These are phyloP conservation scores for Latrodectus geometricus DNA, from an alignment of 1,140 invertebrate species.

Conservation along the genomic window DNA sequence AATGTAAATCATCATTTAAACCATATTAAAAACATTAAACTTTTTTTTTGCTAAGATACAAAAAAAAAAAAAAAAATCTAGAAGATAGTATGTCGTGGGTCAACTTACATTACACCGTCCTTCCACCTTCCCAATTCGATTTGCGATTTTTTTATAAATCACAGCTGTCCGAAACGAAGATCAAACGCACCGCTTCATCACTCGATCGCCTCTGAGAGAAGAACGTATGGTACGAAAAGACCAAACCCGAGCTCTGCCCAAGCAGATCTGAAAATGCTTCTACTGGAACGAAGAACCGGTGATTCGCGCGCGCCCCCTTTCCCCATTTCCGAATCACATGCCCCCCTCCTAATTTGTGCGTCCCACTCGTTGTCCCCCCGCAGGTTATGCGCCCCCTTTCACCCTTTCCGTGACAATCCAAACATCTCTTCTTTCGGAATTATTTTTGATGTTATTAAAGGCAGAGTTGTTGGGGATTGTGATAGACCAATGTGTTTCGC, in stretches of 20 bases:
- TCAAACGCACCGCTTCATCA: not conserved
- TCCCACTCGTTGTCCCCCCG: not conserved
- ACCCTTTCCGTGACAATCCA: not conserved
- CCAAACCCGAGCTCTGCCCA: slow-evolving; percentile 15
- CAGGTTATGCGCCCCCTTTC: not conserved
- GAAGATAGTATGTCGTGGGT: too few species aligned
- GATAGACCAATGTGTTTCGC: not conserved
- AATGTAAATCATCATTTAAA: too few species aligned
- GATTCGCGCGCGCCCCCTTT: slow-evolving; percentile 46
- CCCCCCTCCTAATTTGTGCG: slow-evolving; percentile 15
- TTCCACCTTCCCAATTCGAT: too few species aligned
- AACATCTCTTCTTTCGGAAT: not conserved
- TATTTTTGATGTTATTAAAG: slow-evolving; percentile 1
- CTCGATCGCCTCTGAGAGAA: not conserved
- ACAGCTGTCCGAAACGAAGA: not conserved
- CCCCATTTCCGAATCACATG: not conserved
- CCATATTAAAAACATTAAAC: too few species aligned
- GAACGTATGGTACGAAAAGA: not conserved
- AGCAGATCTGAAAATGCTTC: slow-evolving; percentile 36
- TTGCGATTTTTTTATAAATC: not conserved
- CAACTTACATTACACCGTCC: too few species aligned
- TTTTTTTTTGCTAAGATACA: too few species aligned
- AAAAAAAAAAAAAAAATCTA: too few species aligned
- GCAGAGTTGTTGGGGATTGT: not conserved
- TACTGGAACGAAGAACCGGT: slow-evolving; percentile 14